Percentiles rank a stretch among this genome's conserved stretches.
phyloP scores from a whole-genome alignment of 1,140 invertebrate species.

The Procambarus clarkii region DNA sequence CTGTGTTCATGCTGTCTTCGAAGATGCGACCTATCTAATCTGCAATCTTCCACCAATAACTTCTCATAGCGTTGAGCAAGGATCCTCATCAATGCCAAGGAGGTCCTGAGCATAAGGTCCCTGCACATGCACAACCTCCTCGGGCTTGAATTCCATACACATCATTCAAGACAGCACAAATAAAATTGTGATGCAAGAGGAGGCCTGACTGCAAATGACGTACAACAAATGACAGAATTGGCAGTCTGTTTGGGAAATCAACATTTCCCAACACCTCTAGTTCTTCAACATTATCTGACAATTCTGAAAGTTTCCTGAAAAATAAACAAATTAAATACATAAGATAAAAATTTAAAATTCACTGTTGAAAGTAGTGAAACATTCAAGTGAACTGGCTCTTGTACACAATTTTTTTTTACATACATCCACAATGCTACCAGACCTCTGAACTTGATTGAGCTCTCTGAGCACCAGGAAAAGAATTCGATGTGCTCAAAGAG shows the following conservation, averaged over 20 bases:
- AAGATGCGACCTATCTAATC: constrained; percentile 81
- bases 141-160: constrained; percentile 93
- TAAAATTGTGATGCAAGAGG: constrained; percentile 93
- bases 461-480: no score
- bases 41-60: constrained; percentile 83
- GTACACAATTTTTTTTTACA: no score
- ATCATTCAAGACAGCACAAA: constrained; percentile 91
- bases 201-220: constrained; percentile 84
- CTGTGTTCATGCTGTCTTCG: constrained; percentile 81
- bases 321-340: not conserved
- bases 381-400: no score
- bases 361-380: no score
- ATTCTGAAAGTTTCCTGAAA: constrained; percentile 72
- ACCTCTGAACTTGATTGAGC: no score
- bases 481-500: no score
- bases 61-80: constrained; percentile 86
- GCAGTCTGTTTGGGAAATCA: constrained; percentile 82
- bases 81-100: constrained; percentile 86
- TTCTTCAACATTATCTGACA: constrained; percentile 82
- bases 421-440: no score
- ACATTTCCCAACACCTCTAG: constrained; percentile 87
- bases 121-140: constrained; percentile 89
- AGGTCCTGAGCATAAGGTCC: constrained; percentile 91
- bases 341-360: no score
- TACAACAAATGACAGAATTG: constrained; percentile 92